Base-by-base conservation (phyloP, 23 tunicate species). In the Ciona savignyi region DNA sequence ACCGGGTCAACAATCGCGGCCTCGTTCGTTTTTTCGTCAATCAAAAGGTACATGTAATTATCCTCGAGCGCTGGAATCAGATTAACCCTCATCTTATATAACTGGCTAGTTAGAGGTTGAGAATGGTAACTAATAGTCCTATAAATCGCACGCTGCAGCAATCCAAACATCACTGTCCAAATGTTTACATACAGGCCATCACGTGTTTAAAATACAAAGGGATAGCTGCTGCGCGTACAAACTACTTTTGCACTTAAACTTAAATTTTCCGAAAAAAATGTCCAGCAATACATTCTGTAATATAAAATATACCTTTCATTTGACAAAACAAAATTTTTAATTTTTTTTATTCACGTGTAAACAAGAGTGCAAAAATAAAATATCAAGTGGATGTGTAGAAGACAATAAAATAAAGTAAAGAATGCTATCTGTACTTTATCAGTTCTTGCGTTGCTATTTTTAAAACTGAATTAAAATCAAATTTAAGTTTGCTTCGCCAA, bases 1-100 rank as follows among this genome's bases (percentile, higher is more conserved):
- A 91, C 97, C 21, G 97, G 97, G 48, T 91, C 97, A 20, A 91
- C 90, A 6, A 65, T 70, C 49, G 97, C 97, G 26, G 97, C 86
- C 66, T 65, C 64, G 0, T 84, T 84, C 0, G 91, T 91, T 33
- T 31, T 63, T 27, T 84, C 77, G 65, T 91, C 97, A 26, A 84
- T 60, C 25, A 91, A 67, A 33, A 91, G 32, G 62, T 91, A 91
- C 97, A 91, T 91, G 83, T 91, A 91, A 66, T 91, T 91, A 51
- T 91, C 97, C n/a, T 91, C 86, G 35, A 84, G 63, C 3, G 97
- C 97, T 1, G 97, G 85, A 20, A 91, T 70, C 2, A 80, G 29
- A 71, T 76, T 84, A 22, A 91, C 80, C 42, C 79, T 73, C 83
- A 85, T 85, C 29, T 68, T 78, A 31, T 29, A 22, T 3, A 82